Base-by-base conservation (phyloP, 2,888 invertebrate species). In the Ypsolopha sequella region DNA sequence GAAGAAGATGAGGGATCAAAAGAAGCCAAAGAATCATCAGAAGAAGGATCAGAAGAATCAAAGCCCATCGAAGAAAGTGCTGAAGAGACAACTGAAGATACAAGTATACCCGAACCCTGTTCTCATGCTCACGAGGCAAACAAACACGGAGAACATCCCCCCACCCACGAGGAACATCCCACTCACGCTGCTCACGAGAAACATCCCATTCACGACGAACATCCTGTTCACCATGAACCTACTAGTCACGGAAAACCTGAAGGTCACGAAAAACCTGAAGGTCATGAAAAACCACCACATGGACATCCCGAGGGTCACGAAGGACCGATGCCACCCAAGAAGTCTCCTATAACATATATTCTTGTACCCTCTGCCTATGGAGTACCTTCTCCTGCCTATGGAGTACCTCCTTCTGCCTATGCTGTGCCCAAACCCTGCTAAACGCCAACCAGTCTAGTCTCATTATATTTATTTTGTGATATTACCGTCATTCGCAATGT, bases 321-420 rank as follows among this genome's bases (percentile, higher is more conserved):
- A 13, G 54, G 52, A 7, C 55, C 59, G 8, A 61, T 56, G 50
- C 57, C 59, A 24, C 56, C 60, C 11, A 47, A 24, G 2, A 24
- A 60, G 41, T 80, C 84, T 8, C 76, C 84, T 1, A 60, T 84
- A 8, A 76, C 81, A 0, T 85, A 84, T 55, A 70, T 86, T 47
- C 56, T 86, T 10, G 60, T 84, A 9, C 70, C 73, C 9, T 59
- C 61, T 66, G n/a, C n/a, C 24, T 24, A 24, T 4, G 24, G 24
- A 24, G 24, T 24, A 2, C 24, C 24, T 4, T 24, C 24, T 3
- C 4, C 24, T 24, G 2, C 24, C 24, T 24, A 24, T 4, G 24
- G 24, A 24, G 2, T 24, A 24, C 2, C 24, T 4, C 24, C 24
- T 24, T 24, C 24, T 24, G 24, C 24, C 4, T 24, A 24, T 24